phyloP scores from a whole-genome alignment of 2,113 vertebrate species.

The Paradisaea rubra region DNA sequence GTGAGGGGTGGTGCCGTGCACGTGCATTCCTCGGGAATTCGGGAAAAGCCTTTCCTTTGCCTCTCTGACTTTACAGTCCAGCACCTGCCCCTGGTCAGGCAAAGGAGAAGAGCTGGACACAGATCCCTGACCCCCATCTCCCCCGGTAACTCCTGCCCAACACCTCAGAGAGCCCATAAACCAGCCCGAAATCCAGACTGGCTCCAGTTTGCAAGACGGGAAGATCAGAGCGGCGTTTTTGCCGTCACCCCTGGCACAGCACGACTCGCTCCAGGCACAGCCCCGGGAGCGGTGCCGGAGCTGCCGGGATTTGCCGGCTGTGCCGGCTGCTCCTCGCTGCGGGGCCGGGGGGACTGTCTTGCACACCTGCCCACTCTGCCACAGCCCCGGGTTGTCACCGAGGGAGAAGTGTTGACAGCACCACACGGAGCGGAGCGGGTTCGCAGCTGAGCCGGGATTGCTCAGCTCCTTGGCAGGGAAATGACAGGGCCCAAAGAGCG shows the following conservation, averaged over 20 bases:
- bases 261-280: fast-evolving
- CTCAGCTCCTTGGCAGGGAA: conserved; percentile 30
- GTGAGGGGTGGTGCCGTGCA: fast-evolving
- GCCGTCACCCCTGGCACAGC: not conserved
- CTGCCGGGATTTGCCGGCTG: not conserved
- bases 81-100: not conserved
- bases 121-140: not conserved
- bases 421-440: not conserved
- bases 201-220: not conserved
- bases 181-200: not conserved
- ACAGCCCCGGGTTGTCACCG: not conserved
- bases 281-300: not conserved
- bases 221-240: not conserved
- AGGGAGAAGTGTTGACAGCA: conserved; percentile 23
- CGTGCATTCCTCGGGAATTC: not conserved
- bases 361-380: conserved; percentile 15
- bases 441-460: conserved; percentile 25
- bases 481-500: not conserved
- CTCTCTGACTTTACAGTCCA: not conserved
- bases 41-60: not conserved
- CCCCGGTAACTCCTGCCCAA: not conserved
- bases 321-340: not conserved
- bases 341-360: not conserved
- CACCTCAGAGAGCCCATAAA: not conserved
- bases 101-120: not conserved